Evolutionary conservation across 2,888 invertebrate species (phyloP).

Genomic region (Abrostola tripartita): DNA sequence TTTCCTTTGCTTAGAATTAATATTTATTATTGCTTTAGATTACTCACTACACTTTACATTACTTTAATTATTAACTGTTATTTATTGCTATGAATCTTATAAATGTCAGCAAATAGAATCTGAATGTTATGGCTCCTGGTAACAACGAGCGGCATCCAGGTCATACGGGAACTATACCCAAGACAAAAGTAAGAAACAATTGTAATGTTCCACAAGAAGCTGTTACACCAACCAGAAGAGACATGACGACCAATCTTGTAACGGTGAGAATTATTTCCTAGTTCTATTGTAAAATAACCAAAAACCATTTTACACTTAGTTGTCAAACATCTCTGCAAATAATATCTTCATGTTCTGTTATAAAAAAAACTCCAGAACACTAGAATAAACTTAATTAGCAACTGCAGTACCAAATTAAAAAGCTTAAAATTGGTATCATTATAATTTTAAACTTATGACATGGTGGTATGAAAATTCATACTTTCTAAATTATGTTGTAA

Average conservation of each 20-base stretch:
- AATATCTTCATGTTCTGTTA: too few relatives aligned
- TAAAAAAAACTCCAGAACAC: too few relatives aligned
- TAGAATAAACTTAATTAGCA: too few relatives aligned
- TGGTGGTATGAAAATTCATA: too few relatives aligned
- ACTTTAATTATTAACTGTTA: slow-evolving; percentile 32
- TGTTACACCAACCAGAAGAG: slow-evolving; percentile 89
- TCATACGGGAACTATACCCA: slow-evolving; percentile 91
- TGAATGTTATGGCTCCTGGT: slow-evolving; percentile 85
- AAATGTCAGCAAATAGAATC: slow-evolving; percentile 58
- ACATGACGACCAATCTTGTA: slow-evolving; percentile 86
- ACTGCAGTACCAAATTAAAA: too few relatives aligned
- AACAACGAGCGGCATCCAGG: slow-evolving; percentile 85
- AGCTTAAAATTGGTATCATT: too few relatives aligned
- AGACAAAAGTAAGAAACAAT: slow-evolving; percentile 89
- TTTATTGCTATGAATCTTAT: slow-evolving; percentile 54
- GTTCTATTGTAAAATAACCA: neutral
- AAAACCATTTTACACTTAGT: neutral
- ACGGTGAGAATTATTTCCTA: slow-evolving; percentile 70
- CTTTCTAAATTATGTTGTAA: too few relatives aligned
- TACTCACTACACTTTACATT: slow-evolving; percentile 36
- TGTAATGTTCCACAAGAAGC: slow-evolving; percentile 89
- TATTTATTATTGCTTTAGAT: slow-evolving; percentile 20
- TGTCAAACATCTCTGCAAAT: slow-evolving; percentile 1
- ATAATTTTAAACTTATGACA: too few relatives aligned
- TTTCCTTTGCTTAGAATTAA: slow-evolving; percentile 21